phyloP scores from a whole-genome alignment of 53 echinoderm and acorn worm genomes.

The Zoroaster sp. region DNA sequence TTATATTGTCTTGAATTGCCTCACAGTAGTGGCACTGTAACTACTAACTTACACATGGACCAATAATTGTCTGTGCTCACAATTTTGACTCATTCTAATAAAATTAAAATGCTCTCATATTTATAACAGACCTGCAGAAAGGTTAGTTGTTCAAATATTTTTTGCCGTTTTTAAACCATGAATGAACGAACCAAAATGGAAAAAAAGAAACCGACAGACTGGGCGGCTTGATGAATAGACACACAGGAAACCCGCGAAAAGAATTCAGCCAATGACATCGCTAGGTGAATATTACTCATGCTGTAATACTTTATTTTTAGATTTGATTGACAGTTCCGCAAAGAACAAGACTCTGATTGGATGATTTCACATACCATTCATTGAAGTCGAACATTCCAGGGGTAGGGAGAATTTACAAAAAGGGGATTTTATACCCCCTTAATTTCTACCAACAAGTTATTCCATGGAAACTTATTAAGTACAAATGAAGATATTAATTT shows the following conservation, averaged over 20 bases:
- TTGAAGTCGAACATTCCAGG: slow-evolving; percentile 70
- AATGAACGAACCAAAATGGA: slow-evolving; percentile 46
- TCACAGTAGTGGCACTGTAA: background rate
- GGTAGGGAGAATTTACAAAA: slow-evolving; percentile 28
- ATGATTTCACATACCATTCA: slow-evolving; percentile 78
- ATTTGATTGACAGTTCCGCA: slow-evolving; percentile 66
- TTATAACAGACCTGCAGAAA: no score
- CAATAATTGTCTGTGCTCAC: no score
- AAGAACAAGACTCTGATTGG: slow-evolving; percentile 61
- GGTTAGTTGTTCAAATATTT: background rate
- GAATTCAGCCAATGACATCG: slow-evolving; percentile 32
- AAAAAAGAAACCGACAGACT: slow-evolving; percentile 38
- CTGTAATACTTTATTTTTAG: slow-evolving; percentile 67
- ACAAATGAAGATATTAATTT: no score
- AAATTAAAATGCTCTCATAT: no score
- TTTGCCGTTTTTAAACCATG: background rate
- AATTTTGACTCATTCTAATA: no score
- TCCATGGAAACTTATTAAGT: no score
- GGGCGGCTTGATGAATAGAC: slow-evolving; percentile 38
- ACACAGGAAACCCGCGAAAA: slow-evolving; percentile 71
- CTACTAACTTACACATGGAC: no score
- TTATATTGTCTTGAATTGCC: background rate
- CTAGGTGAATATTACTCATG: slow-evolving; percentile 53
- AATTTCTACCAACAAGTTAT: background rate
- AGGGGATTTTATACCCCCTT: background rate